Conservation (phyloP, 1,140 invertebrate genomes). For the Akabosia matsudoensis region DNA sequence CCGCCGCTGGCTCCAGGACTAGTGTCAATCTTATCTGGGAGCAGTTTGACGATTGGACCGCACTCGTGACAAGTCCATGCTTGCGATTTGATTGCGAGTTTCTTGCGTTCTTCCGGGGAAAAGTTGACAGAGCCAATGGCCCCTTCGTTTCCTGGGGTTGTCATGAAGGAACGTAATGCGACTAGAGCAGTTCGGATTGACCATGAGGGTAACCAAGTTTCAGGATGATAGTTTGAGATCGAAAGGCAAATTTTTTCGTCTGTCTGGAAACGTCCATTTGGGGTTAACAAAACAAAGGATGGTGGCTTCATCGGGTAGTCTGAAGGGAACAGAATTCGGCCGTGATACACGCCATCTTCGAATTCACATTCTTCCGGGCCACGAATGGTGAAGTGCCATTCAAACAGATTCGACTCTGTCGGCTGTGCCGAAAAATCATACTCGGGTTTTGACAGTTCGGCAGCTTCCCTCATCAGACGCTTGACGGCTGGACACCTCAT, state of each 20-base stretch:
- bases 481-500: slow-evolving; percentile 71
- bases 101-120: slow-evolving; percentile 73
- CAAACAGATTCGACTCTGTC: slow-evolving; percentile 92
- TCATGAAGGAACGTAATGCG: slow-evolving; percentile 93
- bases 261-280: slow-evolving; percentile 90
- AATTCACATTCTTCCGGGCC: slow-evolving; percentile 72
- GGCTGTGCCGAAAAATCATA: slow-evolving; percentile 88
- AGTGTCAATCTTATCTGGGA: background rate
- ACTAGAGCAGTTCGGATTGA: slow-evolving; percentile 89
- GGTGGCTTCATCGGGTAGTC: slow-evolving; percentile 99
- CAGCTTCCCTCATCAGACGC: slow-evolving; percentile 86
- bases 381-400: slow-evolving; percentile 95
- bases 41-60: slow-evolving; percentile 51
- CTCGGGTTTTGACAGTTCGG: slow-evolving; percentile 73
- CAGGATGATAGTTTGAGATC: slow-evolving; percentile 95
- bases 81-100: slow-evolving; percentile 65
- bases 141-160: slow-evolving; percentile 71
- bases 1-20: background rate
- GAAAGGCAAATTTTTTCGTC: slow-evolving; percentile 74
- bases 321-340: slow-evolving; percentile 74
- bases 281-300: slow-evolving; percentile 88
- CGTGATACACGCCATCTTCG: slow-evolving; percentile 84
- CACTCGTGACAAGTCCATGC: slow-evolving; percentile 61
- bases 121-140: slow-evolving; percentile 90
- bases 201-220: slow-evolving; percentile 96